Evolutionary conservation across 2,113 vertebrate species (phyloP), one percentile per base, ranked within the genome.

Genomic region (Cinclus cinclus): DNA sequence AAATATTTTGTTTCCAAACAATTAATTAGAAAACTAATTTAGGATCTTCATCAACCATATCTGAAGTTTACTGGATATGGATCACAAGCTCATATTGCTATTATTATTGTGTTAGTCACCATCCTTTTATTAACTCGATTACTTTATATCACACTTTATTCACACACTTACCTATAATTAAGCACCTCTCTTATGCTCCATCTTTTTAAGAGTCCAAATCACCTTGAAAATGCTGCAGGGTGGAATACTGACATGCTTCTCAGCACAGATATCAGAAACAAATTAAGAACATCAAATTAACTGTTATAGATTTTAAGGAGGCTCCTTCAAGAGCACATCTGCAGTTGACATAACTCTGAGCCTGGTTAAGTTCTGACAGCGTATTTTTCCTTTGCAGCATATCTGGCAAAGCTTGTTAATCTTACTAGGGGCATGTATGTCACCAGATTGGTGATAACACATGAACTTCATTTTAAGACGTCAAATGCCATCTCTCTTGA

Each of bases 1-100:
- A 96, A 97, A 96, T 93, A 97, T 96, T 97, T 94, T 97, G 94
- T 97, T 97, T 97, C 96, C 86, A 96, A 97, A 96, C 94, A 96
- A 95, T 96, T 96, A 97, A 96, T 96, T 92, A 94, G 62, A 90
- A 74, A 95, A 90, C 80, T 92, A 89, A 96, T 95, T 87, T 93
- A 90, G 69, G 77, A 89, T 96, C 80, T 96, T 93, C 87, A 95
- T 95, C 89, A 96, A 68, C 90, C 93, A 69, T 90, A 96, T 90
- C 92, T 84, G 88, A 82, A 93, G 73, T 62, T 86, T 93, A 76
- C 60, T 82, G 69, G 95, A 60, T 81, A 96, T 55, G 95, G 95
- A 95, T 90, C 96, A 96, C 94, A 95, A 95, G 95, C 37, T 88
- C 88, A 15, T 75, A 87, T 52, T 2, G 5, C 76, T 68, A 71